Conservation (phyloP, 2,113 vertebrate species). For the Tetrao urogallus region DNA sequence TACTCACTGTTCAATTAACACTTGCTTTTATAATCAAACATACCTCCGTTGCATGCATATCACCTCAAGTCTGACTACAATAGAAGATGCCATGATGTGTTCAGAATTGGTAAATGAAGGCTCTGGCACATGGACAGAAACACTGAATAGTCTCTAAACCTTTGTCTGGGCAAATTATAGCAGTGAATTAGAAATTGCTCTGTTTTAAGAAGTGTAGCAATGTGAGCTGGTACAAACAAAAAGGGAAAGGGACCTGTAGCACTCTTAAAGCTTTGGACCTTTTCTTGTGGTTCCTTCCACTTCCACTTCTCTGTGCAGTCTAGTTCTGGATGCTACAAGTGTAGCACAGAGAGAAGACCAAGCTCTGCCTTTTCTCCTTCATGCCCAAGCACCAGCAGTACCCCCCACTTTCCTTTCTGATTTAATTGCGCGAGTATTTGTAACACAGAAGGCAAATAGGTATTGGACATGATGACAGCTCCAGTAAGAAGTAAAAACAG, state of each 20-base stretch:
- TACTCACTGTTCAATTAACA: background rate
- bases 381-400: background rate
- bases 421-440: background rate
- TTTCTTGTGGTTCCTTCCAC: background rate
- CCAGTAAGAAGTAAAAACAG: too few species aligned
- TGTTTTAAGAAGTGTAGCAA: background rate
- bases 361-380: background rate
- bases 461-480: background rate
- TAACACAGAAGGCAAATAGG: rapidly evolving
- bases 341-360: background rate
- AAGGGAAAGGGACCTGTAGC: background rate
- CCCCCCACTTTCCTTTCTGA: background rate
- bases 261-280: background rate
- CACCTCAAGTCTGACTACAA: background rate
- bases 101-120: background rate
- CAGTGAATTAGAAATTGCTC: background rate
- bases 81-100: background rate
- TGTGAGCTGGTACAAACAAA: rapidly evolving
- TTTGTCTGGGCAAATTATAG: background rate
- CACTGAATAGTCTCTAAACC: background rate
- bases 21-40: background rate
- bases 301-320: background rate
- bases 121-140: background rate
- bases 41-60: background rate
- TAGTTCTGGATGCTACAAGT: background rate